Evolutionary conservation across 2,888 invertebrate genomes (phyloP), one percentile per base, ranked within the genome.

Genomic region (Heliothis peltigera): DNA sequence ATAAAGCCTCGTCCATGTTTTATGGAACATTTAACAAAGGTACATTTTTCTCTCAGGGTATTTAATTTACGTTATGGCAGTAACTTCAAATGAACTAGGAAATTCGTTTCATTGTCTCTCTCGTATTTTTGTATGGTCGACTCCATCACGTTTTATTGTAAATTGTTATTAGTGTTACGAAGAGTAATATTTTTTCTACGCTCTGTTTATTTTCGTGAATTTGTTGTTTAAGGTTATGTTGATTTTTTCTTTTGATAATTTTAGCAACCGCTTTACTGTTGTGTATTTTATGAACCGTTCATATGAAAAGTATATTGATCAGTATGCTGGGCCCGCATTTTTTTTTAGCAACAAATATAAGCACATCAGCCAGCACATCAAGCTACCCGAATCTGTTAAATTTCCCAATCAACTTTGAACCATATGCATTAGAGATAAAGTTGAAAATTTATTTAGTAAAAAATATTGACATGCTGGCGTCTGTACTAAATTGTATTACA

Each of bases 61-160:
- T 76, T 78, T 79, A 77, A 78, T 73, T 70, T 67, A 59, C 55
- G 49, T 64, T 65, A 69, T 58, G 48, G 64, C 69, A 59, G 58
- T 61, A 60, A 71, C 43, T 58, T 80, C 47, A 78, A 67, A 77
- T 67, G 47, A 73, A 76, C 68, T 79, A 76, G 79, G 70, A 79
- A 70, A 76, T 81, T 70, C 56, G 49, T 69, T 69, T 65, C 63
- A 69, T 76, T 73, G 81, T 68, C 58, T 75, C 57, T 47, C 61
- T 56, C 49, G 58, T 61, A 70, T 71, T 80, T 68, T 81, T 61
- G 43, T 75, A 52, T 32, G 35, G 61, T 67, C 18, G 49, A 64
- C 61, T 67, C 61, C 64, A 56, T 69, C 53, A 44, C 21, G 47
- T 62, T 75, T 75, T 54, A 61, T 60, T 54, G 63, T 60, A 25